phyloP scores from a whole-genome alignment of 2,113 vertebrate species.

The Cervus canadensis region DNA sequence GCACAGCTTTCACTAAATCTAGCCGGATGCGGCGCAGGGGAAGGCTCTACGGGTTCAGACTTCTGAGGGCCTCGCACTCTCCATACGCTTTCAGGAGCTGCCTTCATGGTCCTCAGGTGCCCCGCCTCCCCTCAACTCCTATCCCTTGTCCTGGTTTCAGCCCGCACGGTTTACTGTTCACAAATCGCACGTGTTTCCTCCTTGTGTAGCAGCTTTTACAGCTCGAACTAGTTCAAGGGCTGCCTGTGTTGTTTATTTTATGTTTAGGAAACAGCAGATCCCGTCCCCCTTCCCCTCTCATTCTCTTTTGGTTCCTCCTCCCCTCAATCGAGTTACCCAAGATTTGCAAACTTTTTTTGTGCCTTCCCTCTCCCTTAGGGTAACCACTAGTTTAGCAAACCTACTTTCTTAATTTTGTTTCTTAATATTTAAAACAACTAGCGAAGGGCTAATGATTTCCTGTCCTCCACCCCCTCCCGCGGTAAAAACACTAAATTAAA shows the following conservation, averaged over 20 bases:
- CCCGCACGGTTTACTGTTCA: constrained; percentile 37
- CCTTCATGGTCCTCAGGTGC: neutral
- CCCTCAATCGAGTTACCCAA: neutral
- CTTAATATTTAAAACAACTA: neutral
- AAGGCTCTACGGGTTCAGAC: neutral
- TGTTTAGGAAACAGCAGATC: constrained; percentile 49
- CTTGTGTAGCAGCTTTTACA: constrained; percentile 44
- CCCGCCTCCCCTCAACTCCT: neutral
- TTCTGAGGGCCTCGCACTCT: neutral
- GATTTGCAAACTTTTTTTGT: neutral
- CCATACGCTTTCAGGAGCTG: neutral
- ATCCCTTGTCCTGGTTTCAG: neutral
- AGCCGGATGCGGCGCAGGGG: rapidly evolving
- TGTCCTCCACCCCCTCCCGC: neutral
- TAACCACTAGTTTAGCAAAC: neutral
- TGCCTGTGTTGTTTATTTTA: constrained; percentile 47
- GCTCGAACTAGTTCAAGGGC: constrained; percentile 22
- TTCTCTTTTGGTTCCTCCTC: neutral
- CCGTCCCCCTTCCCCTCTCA: neutral
- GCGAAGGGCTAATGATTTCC: neutral
- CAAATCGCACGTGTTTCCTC: constrained; percentile 47
- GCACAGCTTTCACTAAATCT: rapidly evolving
- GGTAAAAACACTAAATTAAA: neutral
- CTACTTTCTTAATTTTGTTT: neutral
- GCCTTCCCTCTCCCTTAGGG: neutral